Evolutionary conservation across 2,113 vertebrate species (phyloP).

Genomic region (Eira barbara): DNA sequence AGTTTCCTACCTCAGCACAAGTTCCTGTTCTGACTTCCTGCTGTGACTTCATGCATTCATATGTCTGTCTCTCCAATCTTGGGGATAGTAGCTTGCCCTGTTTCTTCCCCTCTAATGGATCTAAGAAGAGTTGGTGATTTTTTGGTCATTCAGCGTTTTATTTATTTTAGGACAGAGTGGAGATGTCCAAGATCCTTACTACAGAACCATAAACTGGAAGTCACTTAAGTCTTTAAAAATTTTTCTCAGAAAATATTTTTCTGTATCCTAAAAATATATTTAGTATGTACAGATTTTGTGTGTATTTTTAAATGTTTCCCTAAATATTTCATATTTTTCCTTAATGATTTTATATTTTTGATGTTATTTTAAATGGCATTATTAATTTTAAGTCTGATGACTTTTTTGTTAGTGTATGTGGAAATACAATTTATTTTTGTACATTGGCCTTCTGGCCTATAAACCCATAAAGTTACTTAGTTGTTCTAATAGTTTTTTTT

Average conservation of each 20-base stretch:
- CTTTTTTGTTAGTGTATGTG: background rate
- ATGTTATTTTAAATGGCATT: slow-evolving; percentile 5
- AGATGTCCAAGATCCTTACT: background rate
- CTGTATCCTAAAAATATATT: slow-evolving; percentile 9
- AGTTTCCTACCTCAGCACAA: background rate
- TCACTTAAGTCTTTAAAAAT: background rate
- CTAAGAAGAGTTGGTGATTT: background rate
- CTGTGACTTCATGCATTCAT: background rate
- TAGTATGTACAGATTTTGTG: background rate
- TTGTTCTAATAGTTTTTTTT: no score
- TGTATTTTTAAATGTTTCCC: background rate
- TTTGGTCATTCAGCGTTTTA: background rate
- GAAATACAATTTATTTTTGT: background rate
- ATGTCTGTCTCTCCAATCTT: background rate
- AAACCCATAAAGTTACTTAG: no score
- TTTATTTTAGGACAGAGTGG: background rate
- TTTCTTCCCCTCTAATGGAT: background rate
- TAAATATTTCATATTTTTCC: background rate
- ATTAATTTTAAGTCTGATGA: background rate
- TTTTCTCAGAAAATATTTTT: background rate
- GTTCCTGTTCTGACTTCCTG: background rate
- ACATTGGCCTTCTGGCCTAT: no score
- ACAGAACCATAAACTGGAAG: background rate
- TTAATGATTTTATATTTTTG: background rate
- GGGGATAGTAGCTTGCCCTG: background rate